phyloP scores from a whole-genome alignment of 1,140 invertebrate genomes.

The Goniozus legneri region DNA sequence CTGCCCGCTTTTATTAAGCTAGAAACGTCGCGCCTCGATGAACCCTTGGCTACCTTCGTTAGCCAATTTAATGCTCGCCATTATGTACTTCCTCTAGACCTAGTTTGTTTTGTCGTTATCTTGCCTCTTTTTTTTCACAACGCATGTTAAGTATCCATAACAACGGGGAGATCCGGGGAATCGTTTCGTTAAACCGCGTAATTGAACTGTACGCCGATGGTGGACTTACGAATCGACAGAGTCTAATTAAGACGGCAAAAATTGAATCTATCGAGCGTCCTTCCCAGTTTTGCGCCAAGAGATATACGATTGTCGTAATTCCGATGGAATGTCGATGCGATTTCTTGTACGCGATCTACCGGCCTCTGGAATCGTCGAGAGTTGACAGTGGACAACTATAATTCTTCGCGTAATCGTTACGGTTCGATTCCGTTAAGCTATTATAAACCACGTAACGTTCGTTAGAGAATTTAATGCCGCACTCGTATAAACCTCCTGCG shows the following conservation, averaged over 20 bases:
- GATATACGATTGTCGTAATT: background rate
- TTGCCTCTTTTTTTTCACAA: too few relatives aligned
- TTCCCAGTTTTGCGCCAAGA: too few relatives aligned
- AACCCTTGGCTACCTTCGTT: constrained; percentile 35
- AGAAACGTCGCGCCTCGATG: constrained; percentile 31
- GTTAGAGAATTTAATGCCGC: constrained; percentile 27
- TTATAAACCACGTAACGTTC: constrained; percentile 27
- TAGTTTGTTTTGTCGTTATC: too few relatives aligned
- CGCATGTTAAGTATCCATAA: too few relatives aligned
- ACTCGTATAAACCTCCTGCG: too few relatives aligned
- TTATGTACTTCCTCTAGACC: background rate
- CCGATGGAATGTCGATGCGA: background rate
- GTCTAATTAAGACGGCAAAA: too few relatives aligned
- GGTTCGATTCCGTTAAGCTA: constrained; percentile 23
- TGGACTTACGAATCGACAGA: too few relatives aligned
- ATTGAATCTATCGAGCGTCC: too few relatives aligned
- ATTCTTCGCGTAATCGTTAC: constrained; percentile 25
- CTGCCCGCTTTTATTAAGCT: constrained; percentile 45
- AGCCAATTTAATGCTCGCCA: constrained; percentile 42
- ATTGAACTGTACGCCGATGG: too few relatives aligned
- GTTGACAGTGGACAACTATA: constrained; percentile 20
- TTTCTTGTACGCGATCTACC: background rate
- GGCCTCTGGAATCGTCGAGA: constrained; percentile 6
- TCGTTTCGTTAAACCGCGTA: too few relatives aligned
- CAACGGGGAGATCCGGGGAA: too few relatives aligned